Evolutionary conservation across 2,888 invertebrate genomes (phyloP), one percentile per base, ranked within the genome.

Genomic region (Hybos culiciformis): DNA sequence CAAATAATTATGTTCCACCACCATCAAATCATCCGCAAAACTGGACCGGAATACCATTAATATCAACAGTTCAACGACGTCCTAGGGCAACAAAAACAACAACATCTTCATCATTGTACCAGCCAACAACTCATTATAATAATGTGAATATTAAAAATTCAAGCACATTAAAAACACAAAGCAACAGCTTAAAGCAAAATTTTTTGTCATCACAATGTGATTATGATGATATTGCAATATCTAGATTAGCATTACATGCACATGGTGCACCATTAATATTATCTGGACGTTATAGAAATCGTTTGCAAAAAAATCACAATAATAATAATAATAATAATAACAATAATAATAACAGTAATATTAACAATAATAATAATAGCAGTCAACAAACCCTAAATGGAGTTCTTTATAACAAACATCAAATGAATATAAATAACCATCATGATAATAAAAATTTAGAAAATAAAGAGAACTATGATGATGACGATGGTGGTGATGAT

Each of bases 261-360:
- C 85, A 85, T 61, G 87, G 87, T 34, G 83, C 81, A 36, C 87
- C 88, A n/a, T 70, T 88, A 48, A 83, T 87, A 51, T 72, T 84
- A 46, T 70, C 82, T 53, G 75, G 79, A 52, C 70, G 76, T 54
- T 77, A 75, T 61, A 42, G 48, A 18, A 42, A 46, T 36, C 31
- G n/a, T 12, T 7, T 34, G 9, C 23, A 33, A 33, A 75, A 73
- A 58, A 65, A 51, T 19, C 17, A 17, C 19, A 21, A 20, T 8
- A 56, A 56, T 44, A 53, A 53, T 39, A 51, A 51, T 45, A 49
- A 49, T 40, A 49, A 45, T 24, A 44, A 45, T 23, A 34, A 26
- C 19, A 20, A 17, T 24, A 39, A 26, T 36, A 50, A 51, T 37
- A 45, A 43, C 42, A 47, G 40, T 40, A 51, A 47, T 42, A 47